Conservation (phyloP, 2,797 vertebrate species). For the Acipenser oxyrinchus region DNA sequence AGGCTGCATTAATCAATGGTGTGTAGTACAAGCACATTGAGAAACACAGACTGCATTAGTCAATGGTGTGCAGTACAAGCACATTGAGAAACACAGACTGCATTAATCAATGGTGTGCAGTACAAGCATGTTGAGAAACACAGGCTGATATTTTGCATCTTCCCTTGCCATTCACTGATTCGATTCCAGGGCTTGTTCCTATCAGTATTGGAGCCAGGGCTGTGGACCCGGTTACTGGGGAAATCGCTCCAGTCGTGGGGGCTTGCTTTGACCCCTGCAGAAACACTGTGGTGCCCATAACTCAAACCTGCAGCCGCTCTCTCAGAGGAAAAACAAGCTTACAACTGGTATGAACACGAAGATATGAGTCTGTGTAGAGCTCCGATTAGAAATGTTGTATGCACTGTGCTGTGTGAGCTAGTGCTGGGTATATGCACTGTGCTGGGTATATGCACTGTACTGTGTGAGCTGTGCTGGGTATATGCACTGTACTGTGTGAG, state of each 20-base stretch:
- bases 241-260: conserved; percentile 64
- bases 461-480: neutral
- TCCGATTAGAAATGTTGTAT: neutral
- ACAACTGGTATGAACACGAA: conserved; percentile 53
- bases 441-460: neutral
- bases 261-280: conserved; percentile 55
- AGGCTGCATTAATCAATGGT: too few species aligned
- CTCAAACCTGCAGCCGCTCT: conserved; percentile 57
- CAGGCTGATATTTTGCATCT: neutral
- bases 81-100: too few species aligned
- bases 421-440: neutral
- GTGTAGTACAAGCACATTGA: too few species aligned
- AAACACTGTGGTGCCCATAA: conserved; percentile 58
- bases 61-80: too few species aligned
- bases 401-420: neutral
- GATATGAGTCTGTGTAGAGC: neutral
- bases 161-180: neutral
- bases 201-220: conserved; percentile 66
- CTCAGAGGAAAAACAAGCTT: conserved; percentile 47
- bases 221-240: conserved; percentile 65
- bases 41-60: too few species aligned
- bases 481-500: neutral
- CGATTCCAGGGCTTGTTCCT: conserved; percentile 68
- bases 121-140: too few species aligned
- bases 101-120: too few species aligned